phyloP scores from a whole-genome alignment of 2,113 vertebrate species.

The Hyaena hyaena region DNA sequence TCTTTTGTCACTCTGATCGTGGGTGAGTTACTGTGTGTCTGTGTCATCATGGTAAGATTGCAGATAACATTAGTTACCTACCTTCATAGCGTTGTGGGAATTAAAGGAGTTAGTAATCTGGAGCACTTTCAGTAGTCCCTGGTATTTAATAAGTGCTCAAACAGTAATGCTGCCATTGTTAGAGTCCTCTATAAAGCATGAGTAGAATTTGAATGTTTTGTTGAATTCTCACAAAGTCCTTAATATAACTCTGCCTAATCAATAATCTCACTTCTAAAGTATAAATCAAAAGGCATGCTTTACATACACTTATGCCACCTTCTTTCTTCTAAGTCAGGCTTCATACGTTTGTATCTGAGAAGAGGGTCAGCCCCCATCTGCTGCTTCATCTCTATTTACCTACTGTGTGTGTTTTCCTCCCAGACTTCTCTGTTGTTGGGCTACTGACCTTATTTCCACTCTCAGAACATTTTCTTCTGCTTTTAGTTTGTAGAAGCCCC shows the following conservation, averaged over 20 bases:
- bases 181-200: background rate
- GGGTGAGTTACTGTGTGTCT: background rate
- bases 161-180: background rate
- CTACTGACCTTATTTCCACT: background rate
- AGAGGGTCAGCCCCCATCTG: background rate
- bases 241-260: background rate
- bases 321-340: background rate
- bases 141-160: background rate
- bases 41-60: background rate
- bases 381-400: background rate
- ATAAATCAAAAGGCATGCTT: background rate
- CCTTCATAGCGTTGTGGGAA: background rate
- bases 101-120: background rate
- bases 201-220: background rate
- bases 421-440: background rate
- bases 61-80: background rate
- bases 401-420: background rate
- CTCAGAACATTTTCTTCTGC: background rate
- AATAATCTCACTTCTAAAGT: background rate
- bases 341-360: background rate
- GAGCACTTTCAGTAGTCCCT: background rate
- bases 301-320: background rate
- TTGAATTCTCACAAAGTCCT: background rate
- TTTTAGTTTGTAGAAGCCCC: background rate
- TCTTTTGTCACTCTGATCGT: background rate